Evolutionary conservation across 2,113 vertebrate genomes (phyloP).

Genomic region (Orientallactaga bullata): DNA sequence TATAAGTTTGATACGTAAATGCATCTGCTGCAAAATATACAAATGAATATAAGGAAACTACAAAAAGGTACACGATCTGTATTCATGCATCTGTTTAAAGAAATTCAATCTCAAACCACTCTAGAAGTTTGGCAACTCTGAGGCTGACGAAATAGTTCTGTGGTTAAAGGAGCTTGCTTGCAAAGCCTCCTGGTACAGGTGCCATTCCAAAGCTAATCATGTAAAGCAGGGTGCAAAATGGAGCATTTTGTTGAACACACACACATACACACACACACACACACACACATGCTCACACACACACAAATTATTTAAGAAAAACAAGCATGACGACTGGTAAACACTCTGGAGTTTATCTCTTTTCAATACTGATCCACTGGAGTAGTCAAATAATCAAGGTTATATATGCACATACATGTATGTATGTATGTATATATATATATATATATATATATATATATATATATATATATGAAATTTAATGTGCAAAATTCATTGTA

Average conservation of each 20-base stretch:
- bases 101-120: constrained; percentile 61
- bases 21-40: constrained; percentile 13
- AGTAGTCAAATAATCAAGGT: neutral
- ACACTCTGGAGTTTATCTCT: neutral
- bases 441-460: no score
- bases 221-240: no score
- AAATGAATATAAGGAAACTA: neutral
- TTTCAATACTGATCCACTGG: neutral
- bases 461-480: no score
- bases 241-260: no score
- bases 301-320: no score
- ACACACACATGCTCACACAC: no score
- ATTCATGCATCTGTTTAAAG: constrained; percentile 2
- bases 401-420: neutral
- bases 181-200: no score
- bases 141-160: no score
- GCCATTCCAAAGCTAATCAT: no score
- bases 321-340: neutral
- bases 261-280: no score
- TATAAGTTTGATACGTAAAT: rapidly evolving
- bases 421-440: no score
- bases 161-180: no score
- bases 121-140: constrained; percentile 42
- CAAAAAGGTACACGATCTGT: neutral
- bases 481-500: neutral